Evolutionary conservation across 2,888 invertebrate genomes (phyloP).

Genomic region (Pyrrhia umbra): DNA sequence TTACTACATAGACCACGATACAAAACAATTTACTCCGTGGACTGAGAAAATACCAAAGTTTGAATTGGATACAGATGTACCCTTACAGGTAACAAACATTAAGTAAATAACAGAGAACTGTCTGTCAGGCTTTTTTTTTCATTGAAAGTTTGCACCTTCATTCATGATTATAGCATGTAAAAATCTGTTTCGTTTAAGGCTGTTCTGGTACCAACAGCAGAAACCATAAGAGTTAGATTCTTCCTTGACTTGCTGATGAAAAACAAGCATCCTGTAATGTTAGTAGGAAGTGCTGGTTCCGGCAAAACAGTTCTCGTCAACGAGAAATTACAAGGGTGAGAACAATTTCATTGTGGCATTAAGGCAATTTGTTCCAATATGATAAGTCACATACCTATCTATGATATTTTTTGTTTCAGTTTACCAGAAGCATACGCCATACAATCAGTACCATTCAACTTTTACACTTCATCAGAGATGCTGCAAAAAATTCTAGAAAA

Average conservation of each 20-base stretch:
- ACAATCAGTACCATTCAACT: conserved; percentile 98
- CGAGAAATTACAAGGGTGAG: conserved; percentile 91
- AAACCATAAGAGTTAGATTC: conserved; percentile 96
- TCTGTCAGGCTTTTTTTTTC: too few relatives aligned
- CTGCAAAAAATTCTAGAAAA: conserved; percentile 97
- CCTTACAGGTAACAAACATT: conserved; percentile 94
- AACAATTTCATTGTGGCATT: background rate
- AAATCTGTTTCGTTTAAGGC: conserved; percentile 89
- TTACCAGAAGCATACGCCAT: conserved; percentile 96
- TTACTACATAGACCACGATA: conserved; percentile 97
- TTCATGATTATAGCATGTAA: background rate
- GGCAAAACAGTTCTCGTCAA: conserved; percentile 97
- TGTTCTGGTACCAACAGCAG: conserved; percentile 97
- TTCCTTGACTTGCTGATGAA: conserved; percentile 97
- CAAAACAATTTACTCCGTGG: conserved; percentile 97
- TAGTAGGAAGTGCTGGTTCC: conserved; percentile 97
- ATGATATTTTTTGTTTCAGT: conserved; percentile 69
- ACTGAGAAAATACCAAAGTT: conserved; percentile 96
- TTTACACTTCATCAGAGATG: conserved; percentile 98
- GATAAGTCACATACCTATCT: background rate
- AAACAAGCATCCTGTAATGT: conserved; percentile 97
- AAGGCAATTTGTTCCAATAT: background rate
- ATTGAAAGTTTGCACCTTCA: too few relatives aligned
- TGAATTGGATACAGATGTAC: conserved; percentile 97
- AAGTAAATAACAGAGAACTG: too few relatives aligned